These are phyloP conservation scores for Euwallacea fornicatus DNA, from an alignment of 1,140 invertebrate genomes.

Conservation along the genomic window DNA sequence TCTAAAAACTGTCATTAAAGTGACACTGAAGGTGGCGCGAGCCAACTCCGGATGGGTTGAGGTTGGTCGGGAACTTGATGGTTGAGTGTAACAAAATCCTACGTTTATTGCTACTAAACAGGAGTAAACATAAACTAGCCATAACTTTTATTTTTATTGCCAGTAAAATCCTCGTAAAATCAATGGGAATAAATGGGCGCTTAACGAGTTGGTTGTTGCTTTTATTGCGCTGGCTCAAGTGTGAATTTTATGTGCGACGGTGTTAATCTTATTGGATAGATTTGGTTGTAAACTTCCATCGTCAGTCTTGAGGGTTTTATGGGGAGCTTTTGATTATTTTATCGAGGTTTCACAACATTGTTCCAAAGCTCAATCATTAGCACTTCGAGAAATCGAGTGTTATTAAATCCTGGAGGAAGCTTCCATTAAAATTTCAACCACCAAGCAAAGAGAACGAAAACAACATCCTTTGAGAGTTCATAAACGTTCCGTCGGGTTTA, in stretches of 20 bases:
- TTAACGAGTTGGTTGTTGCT: neutral
- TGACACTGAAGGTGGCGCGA: conserved; percentile 45
- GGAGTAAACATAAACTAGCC: conserved; percentile 54
- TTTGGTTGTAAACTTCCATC: too few relatives aligned
- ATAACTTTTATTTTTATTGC: conserved; percentile 54
- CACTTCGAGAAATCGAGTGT: too few relatives aligned
- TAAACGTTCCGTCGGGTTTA: conserved; percentile 51
- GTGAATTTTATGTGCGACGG: too few relatives aligned
- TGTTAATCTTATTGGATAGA: too few relatives aligned
- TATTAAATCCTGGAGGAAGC: too few relatives aligned
- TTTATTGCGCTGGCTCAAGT: too few relatives aligned
- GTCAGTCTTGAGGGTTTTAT: too few relatives aligned
- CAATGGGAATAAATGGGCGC: conserved; percentile 49
- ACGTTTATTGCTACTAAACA: conserved; percentile 54
- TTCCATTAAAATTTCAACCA: too few relatives aligned
- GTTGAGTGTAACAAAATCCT: conserved; percentile 52
- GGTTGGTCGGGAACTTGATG: conserved; percentile 46
- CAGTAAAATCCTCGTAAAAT: conserved; percentile 54
- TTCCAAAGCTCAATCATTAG: too few relatives aligned
- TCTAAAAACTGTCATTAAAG: conserved; percentile 53
- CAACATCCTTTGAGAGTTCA: conserved; percentile 49
- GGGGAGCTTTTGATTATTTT: too few relatives aligned
- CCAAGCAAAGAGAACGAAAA: conserved; percentile 46
- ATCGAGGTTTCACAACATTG: too few relatives aligned
- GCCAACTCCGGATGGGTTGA: conserved; percentile 44